phyloP scores from a whole-genome alignment of 2,113 vertebrate genomes.

The Coptodon bakossiorum region DNA sequence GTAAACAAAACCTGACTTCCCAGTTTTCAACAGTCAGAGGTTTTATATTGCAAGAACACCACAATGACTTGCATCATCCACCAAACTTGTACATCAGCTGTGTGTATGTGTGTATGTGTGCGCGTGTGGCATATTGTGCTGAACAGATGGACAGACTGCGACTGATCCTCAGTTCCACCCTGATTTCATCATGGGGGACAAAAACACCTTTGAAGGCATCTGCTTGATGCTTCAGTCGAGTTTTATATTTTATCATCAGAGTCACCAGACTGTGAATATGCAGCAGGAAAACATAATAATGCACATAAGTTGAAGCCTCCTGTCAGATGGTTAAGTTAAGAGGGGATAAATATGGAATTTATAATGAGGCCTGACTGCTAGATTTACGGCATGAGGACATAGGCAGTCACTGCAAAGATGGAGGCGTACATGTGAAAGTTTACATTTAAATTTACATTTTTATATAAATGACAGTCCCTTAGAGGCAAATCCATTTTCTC shows the following conservation, averaged over 20 bases:
- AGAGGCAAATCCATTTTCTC: neutral
- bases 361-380: neutral
- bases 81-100: neutral
- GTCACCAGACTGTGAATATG: neutral
- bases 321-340: conserved; percentile 22
- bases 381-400: neutral
- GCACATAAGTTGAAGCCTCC: neutral
- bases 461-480: neutral
- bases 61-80: conserved; percentile 5
- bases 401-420: neutral
- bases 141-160: conserved; percentile 34
- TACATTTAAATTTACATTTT: neutral
- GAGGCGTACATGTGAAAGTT: neutral
- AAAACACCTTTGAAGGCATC: conserved; percentile 47
- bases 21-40: neutral
- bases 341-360: conserved; percentile 9
- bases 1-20: neutral
- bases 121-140: neutral
- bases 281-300: neutral
- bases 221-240: conserved; percentile 7
- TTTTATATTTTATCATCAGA: conserved; percentile 1
- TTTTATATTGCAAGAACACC: neutral
- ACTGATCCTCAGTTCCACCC: conserved; percentile 1
- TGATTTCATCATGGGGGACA: conserved; percentile 9
- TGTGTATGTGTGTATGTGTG: neutral